Evolutionary conservation across 2,888 invertebrate species (phyloP), one percentile per base, ranked within the genome.

Genomic region (Pyrgus malvae): DNA sequence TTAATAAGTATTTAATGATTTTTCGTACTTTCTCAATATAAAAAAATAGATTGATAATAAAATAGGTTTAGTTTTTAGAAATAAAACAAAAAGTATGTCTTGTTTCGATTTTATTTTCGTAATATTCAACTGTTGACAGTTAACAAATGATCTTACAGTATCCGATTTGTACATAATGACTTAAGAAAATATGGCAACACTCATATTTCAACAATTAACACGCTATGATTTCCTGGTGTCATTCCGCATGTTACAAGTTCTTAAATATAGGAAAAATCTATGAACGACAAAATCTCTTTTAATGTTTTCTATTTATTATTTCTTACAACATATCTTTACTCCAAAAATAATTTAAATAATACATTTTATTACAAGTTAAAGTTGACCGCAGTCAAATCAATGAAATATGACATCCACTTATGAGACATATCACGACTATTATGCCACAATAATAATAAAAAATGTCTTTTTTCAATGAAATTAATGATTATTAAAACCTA

Each of bases 131-230:
- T 88, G 90, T 86, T 81, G 89, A 89, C 86, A 88, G 87, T 88
- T 89, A 90, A 90, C 89, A 89, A 90, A 89, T 88, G 87, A 85
- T 83, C 88, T 87, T 89, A 88, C 79, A 83, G 82, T 89, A 89
- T 88, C 83, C 85, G 85, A 89, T 89, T 89, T 88, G 89, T 90
- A 90, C 89, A 89, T 80, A 84, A 88, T 87, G 84, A 89, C 89
- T 89, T 89, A 89, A 88, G 84, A 89, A 86, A 88, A 89, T 89
- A 89, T 90, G 90, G 90, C 90, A 89, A 89, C 88, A 88, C 85
- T 84, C 84, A 85, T 85, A 83, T 86, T 83, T 83, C 80, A 89
- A 88, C 83, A 87, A 86, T 82, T 83, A 80, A 81, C 80, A 83
- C 76, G 69, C 72, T 75, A 76, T 74, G 69, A 69, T 71, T 61